These are phyloP conservation scores for Rachycentron canadum DNA, from an alignment of 2,797 vertebrate species.

Conservation along the genomic window DNA sequence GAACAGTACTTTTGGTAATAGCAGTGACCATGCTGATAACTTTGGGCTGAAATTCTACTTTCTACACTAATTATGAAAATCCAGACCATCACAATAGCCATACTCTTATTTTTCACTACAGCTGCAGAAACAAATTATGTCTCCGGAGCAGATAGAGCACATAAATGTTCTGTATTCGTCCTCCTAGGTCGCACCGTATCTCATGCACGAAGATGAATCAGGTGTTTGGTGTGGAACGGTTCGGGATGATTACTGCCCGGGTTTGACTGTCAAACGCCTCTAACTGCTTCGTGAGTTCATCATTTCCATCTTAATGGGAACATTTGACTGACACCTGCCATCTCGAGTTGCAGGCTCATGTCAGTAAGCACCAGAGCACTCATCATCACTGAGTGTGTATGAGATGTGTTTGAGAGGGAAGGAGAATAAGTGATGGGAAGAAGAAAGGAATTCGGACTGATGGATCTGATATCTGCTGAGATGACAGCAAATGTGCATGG, in stretches of 20 bases:
- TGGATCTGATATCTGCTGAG: not conserved
- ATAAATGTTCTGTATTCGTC: not conserved
- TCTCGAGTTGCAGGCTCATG: constrained; percentile 30
- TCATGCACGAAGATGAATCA: constrained; percentile 5
- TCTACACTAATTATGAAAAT: constrained; percentile 50
- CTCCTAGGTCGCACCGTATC: not conserved
- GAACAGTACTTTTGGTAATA: constrained; percentile 25
- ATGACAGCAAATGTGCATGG: not conserved
- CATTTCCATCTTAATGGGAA: constrained; percentile 60
- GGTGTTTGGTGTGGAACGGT: constrained; percentile 4
- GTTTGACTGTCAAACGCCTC: constrained; percentile 31
- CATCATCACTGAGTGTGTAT: not conserved
- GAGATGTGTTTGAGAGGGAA: not conserved
- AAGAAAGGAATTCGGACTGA: not conserved
- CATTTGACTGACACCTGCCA: constrained; percentile 72
- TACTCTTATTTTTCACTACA: constrained; percentile 14
- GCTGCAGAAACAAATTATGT: constrained; percentile 48
- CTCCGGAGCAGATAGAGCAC: constrained; percentile 31
- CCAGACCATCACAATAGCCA: constrained; percentile 17
- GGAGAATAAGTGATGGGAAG: constrained; percentile 19
- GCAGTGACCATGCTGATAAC: constrained; percentile 44
- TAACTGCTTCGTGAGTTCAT: constrained; percentile 37
- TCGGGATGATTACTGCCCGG: not conserved
- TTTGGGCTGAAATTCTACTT: constrained; percentile 28
- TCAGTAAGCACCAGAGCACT: constrained; percentile 23